phyloP scores from a whole-genome alignment of 2,113 vertebrate genomes.

The Camelus dromedarius region DNA sequence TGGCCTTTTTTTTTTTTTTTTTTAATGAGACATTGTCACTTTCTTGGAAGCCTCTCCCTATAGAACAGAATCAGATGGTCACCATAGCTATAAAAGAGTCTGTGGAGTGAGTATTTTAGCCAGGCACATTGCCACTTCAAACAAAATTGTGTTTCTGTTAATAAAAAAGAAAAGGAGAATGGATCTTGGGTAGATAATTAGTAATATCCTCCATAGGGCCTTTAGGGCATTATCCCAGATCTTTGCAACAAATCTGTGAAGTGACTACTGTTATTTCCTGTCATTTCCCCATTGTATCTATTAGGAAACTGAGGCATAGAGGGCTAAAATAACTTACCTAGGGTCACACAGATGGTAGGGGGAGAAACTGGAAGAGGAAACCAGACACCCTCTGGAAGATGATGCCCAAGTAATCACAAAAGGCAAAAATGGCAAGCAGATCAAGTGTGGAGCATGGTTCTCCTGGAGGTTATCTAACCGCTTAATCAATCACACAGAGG shows the following conservation, averaged over 20 bases:
- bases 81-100: background rate
- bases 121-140: background rate
- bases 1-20: background rate
- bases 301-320: background rate
- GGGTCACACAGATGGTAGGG: background rate
- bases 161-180: conserved; percentile 1
- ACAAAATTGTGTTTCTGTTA: conserved; percentile 31
- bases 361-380: background rate
- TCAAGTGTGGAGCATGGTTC: background rate
- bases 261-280: background rate
- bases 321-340: background rate
- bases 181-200: background rate
- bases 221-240: background rate
- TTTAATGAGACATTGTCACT: background rate
- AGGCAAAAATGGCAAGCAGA: conserved; percentile 5
- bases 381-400: background rate
- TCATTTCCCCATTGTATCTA: background rate
- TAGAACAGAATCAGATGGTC: background rate
- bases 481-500: background rate
- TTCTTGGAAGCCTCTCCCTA: background rate
- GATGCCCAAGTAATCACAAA: background rate
- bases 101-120: background rate
- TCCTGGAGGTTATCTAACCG: background rate
- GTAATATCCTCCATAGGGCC: background rate
- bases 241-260: background rate